Conservation (phyloP, 1,140 invertebrate species). For the Anadara kagoshimensis region DNA sequence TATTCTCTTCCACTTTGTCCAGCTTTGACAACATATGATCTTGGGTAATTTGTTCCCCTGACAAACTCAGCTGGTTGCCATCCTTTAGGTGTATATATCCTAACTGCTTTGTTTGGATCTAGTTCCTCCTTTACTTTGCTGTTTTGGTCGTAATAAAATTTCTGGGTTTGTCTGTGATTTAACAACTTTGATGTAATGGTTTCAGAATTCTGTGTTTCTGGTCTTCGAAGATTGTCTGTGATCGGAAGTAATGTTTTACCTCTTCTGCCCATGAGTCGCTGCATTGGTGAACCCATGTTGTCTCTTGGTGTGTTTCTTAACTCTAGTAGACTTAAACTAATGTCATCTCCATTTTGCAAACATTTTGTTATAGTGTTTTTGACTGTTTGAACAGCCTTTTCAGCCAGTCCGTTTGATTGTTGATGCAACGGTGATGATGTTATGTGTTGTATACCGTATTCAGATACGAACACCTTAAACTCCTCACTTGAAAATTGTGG, state of each 20-base stretch:
- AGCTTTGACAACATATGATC: slow-evolving; percentile 7
- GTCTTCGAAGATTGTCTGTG: slow-evolving; percentile 15
- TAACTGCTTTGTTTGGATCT: not conserved
- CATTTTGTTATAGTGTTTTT: slow-evolving; percentile 54
- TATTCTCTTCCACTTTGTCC: slow-evolving; percentile 10
- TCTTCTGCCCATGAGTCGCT: slow-evolving; percentile 24
- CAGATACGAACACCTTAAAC: slow-evolving; percentile 69
- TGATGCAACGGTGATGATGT: slow-evolving; percentile 35
- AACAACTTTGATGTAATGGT: not conserved
- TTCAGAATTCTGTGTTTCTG: not conserved
- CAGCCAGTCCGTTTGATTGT: slow-evolving; percentile 48
- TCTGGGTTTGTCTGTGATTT: slow-evolving; percentile 8
- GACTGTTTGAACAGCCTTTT: slow-evolving; percentile 29
- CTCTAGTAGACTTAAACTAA: too few relatives aligned
- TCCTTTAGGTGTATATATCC: slow-evolving; percentile 12
- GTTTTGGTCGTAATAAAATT: slow-evolving; percentile 12
- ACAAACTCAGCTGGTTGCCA: slow-evolving; percentile 24
- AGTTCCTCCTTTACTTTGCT: not conserved
- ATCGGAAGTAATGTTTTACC: slow-evolving; percentile 18
- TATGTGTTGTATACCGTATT: slow-evolving; percentile 67
- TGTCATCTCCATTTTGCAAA: slow-evolving; percentile 47
- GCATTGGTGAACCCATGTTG: slow-evolving; percentile 25
- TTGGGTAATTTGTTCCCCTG: not conserved
- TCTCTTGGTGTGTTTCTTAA: slow-evolving; percentile 28
- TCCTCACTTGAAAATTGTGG: slow-evolving; percentile 55